Conservation (phyloP, 2,888 invertebrate species). For the Amphipoea oculea region DNA sequence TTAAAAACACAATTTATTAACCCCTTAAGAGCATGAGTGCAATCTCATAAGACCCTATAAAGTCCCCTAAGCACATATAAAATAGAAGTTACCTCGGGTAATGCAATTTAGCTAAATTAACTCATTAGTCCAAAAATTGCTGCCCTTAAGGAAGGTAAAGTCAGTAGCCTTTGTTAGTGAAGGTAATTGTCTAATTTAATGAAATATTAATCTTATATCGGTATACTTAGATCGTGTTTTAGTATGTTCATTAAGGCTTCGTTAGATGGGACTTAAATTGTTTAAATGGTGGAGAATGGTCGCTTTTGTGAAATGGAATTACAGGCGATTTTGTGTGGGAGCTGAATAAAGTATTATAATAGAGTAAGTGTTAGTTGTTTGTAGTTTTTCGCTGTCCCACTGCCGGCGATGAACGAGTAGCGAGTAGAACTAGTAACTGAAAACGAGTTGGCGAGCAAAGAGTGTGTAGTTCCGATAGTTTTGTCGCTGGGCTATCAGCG, state of each 20-base stretch:
- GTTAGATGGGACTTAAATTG: slow-evolving; percentile 37
- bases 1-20: slow-evolving; percentile 60
- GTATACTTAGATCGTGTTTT: slow-evolving; percentile 47
- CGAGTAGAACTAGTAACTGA: too few relatives aligned
- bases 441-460: too few relatives aligned
- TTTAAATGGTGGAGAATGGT: slow-evolving; percentile 24
- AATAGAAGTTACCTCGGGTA: slow-evolving; percentile 68
- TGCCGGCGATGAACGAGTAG: too few relatives aligned
- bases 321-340: slow-evolving; percentile 9
- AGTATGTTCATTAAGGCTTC: slow-evolving; percentile 41
- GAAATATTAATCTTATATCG: slow-evolving; percentile 63
- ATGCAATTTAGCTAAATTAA: slow-evolving; percentile 76
- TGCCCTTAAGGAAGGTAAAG: slow-evolving; percentile 56
- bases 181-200: slow-evolving; percentile 66
- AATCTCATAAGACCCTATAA: slow-evolving; percentile 68
- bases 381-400: neutral
- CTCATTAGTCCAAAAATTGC: slow-evolving; percentile 77
- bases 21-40: slow-evolving; percentile 54
- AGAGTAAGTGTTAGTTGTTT: too few relatives aligned
- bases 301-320: slow-evolving; percentile 23
- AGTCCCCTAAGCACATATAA: slow-evolving; percentile 68
- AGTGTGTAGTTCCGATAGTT: too few relatives aligned
- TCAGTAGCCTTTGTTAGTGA: slow-evolving; percentile 58
- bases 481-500: too few relatives aligned
- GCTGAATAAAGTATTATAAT: too few relatives aligned